Conservation (phyloP, 2,797 vertebrate genomes). For the Sphenodon punctatus region DNA sequence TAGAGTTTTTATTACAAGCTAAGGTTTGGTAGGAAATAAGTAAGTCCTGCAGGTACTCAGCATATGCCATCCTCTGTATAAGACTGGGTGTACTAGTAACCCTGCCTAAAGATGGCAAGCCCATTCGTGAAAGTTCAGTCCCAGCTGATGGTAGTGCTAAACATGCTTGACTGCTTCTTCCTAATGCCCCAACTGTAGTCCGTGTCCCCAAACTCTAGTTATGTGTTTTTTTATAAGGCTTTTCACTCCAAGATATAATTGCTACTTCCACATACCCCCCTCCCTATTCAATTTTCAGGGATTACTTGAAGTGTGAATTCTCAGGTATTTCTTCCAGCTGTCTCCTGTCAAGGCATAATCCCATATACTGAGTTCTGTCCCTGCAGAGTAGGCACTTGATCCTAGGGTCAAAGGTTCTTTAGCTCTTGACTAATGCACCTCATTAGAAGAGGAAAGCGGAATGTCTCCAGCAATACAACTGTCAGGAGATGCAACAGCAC, state of each 20-base stretch:
- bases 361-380: slow-evolving; percentile 54
- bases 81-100: slow-evolving; percentile 55
- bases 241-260: slow-evolving; percentile 66
- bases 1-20: not conserved
- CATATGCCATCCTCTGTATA: slow-evolving; percentile 43
- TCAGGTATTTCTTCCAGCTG: slow-evolving; percentile 75
- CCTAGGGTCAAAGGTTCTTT: slow-evolving; percentile 73
- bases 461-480: slow-evolving; percentile 58
- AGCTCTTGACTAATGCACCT: slow-evolving; percentile 76
- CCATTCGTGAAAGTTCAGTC: slow-evolving; percentile 58
- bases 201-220: slow-evolving; percentile 51
- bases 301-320: slow-evolving; percentile 75
- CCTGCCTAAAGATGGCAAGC: slow-evolving; percentile 59
- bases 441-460: slow-evolving; percentile 69
- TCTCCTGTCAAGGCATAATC: slow-evolving; percentile 70
- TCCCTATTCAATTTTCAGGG: slow-evolving; percentile 67
- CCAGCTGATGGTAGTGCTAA: slow-evolving; percentile 47
- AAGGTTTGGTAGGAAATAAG: slow-evolving; percentile 9
- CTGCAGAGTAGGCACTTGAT: slow-evolving; percentile 76
- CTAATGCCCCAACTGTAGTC: slow-evolving; percentile 31
- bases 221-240: slow-evolving; percentile 66
- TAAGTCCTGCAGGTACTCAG: slow-evolving; percentile 12
- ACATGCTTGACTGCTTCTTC: slow-evolving; percentile 39
- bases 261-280: slow-evolving; percentile 65
- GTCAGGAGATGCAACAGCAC: slow-evolving; percentile 59